Base-by-base conservation (phyloP, 2,797 vertebrate genomes). In the Spinus pinus region DNA sequence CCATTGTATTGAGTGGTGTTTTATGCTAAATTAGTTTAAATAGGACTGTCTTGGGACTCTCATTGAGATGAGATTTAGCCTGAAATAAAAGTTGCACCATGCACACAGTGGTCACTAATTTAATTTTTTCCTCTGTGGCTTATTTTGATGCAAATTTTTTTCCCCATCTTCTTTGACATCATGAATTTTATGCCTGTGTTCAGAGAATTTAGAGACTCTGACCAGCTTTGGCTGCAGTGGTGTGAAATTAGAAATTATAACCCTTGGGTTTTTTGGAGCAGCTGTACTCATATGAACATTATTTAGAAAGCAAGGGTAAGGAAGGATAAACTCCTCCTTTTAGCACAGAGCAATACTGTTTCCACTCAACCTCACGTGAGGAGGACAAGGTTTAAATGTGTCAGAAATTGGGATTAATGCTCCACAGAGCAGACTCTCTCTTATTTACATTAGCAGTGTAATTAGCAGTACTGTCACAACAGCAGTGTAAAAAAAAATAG, bases 11-110 rank as follows among this genome's bases (percentile, higher is more conserved):
- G 70, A 90, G 53, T 21, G 13, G 54, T 81, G 73, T 87, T 89
- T 92, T 96, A 69, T 86, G 66, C 71, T 81, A 51, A 92, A 86
- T 94, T 82, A 75, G 42, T 91, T 93, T 75, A 75, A 93, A 77
- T 75, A 47, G n/a, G 67, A 58, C 25, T 93, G n/a, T 69, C 80
- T 82, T 70, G 71, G 41, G 65, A 61, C 39, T 66, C 61, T 86
- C 42, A 84, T 47, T 65, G 90, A 23, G 44, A 6, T 75, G 46
- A 81, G 46, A 58, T 37, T 54, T 71, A 86, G 30, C 42, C 69
- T 85, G 79, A 64, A 89, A 93, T 16, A 81, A 46, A 37, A 91
- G 30, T 61, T 1, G 0, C 8, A 3, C 22, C 47, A 8, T 53
- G 47, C 22, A 42, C 24, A 27, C 30, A 22, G 23, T 74, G 54